A percentile compares a stretch with the other conserved stretches of the same genome.
Evolutionary conservation across 2,888 invertebrate species (phyloP).

Genomic region (Dysmachus trigonus): DNA sequence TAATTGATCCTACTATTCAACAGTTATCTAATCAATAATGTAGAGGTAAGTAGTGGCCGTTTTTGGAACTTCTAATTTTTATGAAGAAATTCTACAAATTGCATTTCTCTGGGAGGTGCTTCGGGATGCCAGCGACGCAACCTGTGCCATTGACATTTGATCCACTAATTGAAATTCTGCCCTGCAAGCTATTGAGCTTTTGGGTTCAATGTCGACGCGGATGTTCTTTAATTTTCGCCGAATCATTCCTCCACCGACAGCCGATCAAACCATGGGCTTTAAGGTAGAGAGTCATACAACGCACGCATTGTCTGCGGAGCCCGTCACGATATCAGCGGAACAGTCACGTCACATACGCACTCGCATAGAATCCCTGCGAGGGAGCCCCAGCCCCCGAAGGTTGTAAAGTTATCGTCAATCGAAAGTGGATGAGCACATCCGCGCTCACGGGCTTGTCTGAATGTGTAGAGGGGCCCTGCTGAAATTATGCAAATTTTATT

Average conservation of each 20-base stretch:
- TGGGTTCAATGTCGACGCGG: background rate
- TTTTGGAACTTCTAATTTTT: background rate
- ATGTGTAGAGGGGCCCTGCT: slow-evolving; percentile 49
- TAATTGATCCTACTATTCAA: too few species aligned
- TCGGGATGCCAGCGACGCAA: background rate
- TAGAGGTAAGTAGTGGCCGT: background rate
- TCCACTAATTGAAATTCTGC: slow-evolving; percentile 31
- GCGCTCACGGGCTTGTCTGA: slow-evolving; percentile 48
- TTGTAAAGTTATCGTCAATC: slow-evolving; percentile 40
- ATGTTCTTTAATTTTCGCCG: background rate
- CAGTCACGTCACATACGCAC: slow-evolving; percentile 41
- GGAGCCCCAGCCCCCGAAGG: background rate
- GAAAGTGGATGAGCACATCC: slow-evolving; percentile 3
- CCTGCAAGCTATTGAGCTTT: background rate
- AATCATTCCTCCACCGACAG: background rate
- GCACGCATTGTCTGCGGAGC: slow-evolving; percentile 25
- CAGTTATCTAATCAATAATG: background rate
- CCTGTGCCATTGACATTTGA: background rate
- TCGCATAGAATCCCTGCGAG: slow-evolving; percentile 8
- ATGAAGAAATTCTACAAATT: background rate
- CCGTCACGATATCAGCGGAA: slow-evolving; percentile 19
- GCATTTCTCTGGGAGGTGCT: background rate
- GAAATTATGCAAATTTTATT: slow-evolving; percentile 64
- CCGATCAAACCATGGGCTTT: background rate
- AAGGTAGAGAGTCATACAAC: background rate